Evolutionary conservation across 2,113 vertebrate genomes (phyloP), one percentile per base, ranked within the genome.

Genomic region (Ahaetulla prasina): DNA sequence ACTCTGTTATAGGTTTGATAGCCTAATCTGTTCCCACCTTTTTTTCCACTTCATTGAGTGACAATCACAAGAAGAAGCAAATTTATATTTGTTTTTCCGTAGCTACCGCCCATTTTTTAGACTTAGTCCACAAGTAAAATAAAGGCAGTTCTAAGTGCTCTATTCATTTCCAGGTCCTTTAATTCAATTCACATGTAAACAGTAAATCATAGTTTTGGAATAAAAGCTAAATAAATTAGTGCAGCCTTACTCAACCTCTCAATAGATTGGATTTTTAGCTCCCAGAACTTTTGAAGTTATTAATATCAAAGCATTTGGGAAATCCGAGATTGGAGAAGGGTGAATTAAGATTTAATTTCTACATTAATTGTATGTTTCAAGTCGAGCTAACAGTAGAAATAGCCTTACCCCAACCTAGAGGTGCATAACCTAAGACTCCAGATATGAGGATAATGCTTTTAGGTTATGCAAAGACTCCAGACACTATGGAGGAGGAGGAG

Each of bases 401-500:
- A 39, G 68, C 16, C 68, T 80, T 80, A 39, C 7, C 16, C 35
- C n/a, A 39, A 35, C 39, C 9, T 80, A 68, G 63, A 68, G 30
- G 2, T 68, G 63, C 63, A 80, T 39, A 80, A 80, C 7, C 35
- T 22, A 80, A 80, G 35, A 39, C n/a, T 7, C 30, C 63, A 35
- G 27, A 63, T 27, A 63, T 12, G 57, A 27, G 27, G 23, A 27
- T 10, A 8, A 11, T 10, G 23, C n/a, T n/a, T n/a, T n/a, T n/a
- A n/a, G n/a, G n/a, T n/a, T n/a, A n/a, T n/a, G n/a, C n/a, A n/a
- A n/a, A n/a, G n/a, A n/a, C n/a, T n/a, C n/a, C n/a, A n/a, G n/a
- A n/a, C n/a, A n/a, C n/a, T n/a, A 11, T 27, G 55, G 0, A 16
- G 14, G 1, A 1, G 53, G 1, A 20, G 18, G 0, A 53, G 16